Base-by-base conservation (phyloP, 2,888 invertebrate genomes). In the Drosophila prostipennis region DNA sequence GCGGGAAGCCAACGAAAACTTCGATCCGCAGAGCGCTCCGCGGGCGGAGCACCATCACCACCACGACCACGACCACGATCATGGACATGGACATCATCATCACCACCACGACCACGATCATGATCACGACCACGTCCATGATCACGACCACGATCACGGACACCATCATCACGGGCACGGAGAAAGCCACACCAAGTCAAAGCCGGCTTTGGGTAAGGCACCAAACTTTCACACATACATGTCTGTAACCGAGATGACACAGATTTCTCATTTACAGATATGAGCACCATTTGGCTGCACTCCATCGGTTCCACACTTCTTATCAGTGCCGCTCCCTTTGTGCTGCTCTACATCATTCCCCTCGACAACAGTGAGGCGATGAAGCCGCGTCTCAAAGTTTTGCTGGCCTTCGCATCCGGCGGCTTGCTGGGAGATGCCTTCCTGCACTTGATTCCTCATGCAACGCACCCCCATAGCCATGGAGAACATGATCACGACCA, bases 361-460 rank as follows among this genome's bases (percentile, higher is more conserved):
- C 93, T 99, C 59, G 97, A 98, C 88, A 96, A 96, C 74, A 95
- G 95, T 32, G 94, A 95, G 59, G 96, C 96, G 86, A 96, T 97
- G 91, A 95, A 97, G 91, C 96, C 98, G 1, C 93, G 98, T 40
- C 93, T 99, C 7, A 99, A 99, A 93, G 94, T 99, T 68, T 93
- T 98, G 51, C 92, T 98, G 48, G 97, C 98, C 14, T 98, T 98
- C 92, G 98, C 98, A 0, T 98, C 98, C 1, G 98, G 98, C 45
- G 98, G 99, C 48, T 93, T 99, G 13, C 93, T 99, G 0, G 99
- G 99, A 7, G 99, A 99, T 93, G 99, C 99, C 0, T 99, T 99
- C 92, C 94, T 99, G 6, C 99, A 99, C 93, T 93, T 99, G 74
- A 99, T 99, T 89, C 99, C 99, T 1, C 99, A 99, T 92, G 98